Percentiles rank a stretch among this genome's conserved stretches.
These are phyloP conservation scores for Dreissena polymorpha DNA, from an alignment of 1,140 invertebrate species.

Conservation along the genomic window DNA sequence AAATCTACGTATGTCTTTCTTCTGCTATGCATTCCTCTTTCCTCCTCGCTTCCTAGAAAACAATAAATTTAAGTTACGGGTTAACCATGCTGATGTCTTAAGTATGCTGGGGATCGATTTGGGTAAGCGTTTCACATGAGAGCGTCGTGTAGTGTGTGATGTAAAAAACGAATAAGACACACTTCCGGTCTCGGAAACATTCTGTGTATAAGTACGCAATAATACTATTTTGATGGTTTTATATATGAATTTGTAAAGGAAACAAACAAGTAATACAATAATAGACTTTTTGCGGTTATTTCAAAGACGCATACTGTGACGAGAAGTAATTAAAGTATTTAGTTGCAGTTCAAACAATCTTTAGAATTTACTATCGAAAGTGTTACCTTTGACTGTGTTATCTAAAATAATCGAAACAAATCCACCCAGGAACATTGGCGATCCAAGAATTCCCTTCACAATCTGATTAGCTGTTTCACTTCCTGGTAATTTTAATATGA, in stretches of 20 bases:
- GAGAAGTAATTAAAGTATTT: neutral
- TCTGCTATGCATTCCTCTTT: slow-evolving; percentile 26
- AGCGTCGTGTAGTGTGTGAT: neutral
- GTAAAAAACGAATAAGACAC: neutral
- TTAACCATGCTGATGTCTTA: no score
- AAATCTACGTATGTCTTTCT: neutral
- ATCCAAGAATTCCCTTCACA: slow-evolving; percentile 60
- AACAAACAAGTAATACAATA: neutral
- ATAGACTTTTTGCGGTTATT: neutral
- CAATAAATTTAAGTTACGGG: neutral
- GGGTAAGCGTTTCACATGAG: neutral
- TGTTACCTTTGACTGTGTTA: slow-evolving; percentile 75
- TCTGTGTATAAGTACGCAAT: neutral
- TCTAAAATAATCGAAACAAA: slow-evolving; percentile 76
- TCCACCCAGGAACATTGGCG: slow-evolving; percentile 78
- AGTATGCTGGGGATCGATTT: neutral
- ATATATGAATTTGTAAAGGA: neutral
- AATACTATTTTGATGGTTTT: neutral
- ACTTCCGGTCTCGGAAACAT: neutral
- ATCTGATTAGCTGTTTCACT: slow-evolving; percentile 48
- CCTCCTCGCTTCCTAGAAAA: slow-evolving; percentile 30
- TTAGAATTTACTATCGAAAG: neutral
- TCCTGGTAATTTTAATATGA: slow-evolving; percentile 37
- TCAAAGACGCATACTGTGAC: neutral
- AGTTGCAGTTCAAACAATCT: neutral